These are phyloP conservation scores for Porites lobata DNA, from an alignment of 92 coral and sea anemone genomes.

Conservation along the genomic window DNA sequence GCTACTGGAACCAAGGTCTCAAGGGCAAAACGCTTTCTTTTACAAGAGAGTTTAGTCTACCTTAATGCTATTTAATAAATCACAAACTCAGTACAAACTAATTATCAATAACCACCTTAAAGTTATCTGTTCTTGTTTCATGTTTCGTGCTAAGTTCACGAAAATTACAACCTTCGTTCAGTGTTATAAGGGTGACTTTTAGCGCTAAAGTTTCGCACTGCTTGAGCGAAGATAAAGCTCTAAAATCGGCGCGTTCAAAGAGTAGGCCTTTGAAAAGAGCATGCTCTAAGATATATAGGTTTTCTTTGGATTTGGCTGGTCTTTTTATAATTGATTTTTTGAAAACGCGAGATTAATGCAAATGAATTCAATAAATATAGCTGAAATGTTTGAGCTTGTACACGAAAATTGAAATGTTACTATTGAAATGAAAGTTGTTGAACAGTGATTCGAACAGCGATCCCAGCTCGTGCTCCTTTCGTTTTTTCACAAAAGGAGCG, in stretches of 20 bases:
- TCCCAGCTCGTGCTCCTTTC: neutral
- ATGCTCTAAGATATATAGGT: neutral
- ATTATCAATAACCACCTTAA: neutral
- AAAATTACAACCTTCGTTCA: neutral
- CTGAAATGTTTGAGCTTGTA: neutral
- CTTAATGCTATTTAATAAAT: neutral
- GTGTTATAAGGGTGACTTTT: neutral
- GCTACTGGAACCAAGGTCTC: neutral
- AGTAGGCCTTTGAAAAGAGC: no score
- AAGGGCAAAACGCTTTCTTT: neutral
- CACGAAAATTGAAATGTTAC: neutral
- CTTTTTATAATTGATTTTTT: neutral
- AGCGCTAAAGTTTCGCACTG: neutral
- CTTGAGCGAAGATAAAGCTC: neutral
- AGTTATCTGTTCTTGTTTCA: neutral
- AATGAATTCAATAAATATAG: neutral
- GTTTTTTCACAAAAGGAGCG: neutral
- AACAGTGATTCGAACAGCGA: neutral
- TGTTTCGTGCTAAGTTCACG: conserved; percentile 18
- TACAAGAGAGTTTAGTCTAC: neutral
- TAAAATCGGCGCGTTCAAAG: neutral
- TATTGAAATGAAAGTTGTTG: neutral
- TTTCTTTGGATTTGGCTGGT: neutral
- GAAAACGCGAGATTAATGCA: neutral
- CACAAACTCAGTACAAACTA: neutral